Evolutionary conservation across 2,888 invertebrate genomes (phyloP).

Genomic region (Deroplatys truncata): DNA sequence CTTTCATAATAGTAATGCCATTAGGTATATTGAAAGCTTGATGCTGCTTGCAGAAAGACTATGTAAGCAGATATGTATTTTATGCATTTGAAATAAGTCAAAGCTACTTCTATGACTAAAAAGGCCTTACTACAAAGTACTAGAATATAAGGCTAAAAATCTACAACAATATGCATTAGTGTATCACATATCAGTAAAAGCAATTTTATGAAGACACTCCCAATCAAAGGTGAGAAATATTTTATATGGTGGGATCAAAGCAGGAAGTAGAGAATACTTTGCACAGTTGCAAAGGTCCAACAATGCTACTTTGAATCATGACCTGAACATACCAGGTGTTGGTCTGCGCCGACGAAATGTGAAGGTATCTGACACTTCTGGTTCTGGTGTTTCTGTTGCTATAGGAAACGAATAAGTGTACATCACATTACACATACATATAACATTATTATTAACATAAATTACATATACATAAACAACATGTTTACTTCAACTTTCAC

Average conservation of each 20-base stretch:
- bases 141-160: neutral
- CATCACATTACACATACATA: neutral
- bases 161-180: neutral
- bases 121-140: neutral
- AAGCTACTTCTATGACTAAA: neutral
- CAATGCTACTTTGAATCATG: neutral
- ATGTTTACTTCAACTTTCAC: too few species aligned
- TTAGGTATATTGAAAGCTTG: neutral
- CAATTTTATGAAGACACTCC: neutral
- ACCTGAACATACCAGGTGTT: neutral
- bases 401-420: neutral
- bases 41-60: neutral
- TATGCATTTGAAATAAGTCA: neutral
- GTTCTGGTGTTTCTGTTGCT: neutral
- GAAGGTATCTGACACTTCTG: neutral
- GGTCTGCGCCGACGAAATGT: neutral
- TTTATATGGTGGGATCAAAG: neutral
- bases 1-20: neutral
- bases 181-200: neutral
- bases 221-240: neutral
- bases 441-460: neutral
- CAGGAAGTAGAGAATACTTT: neutral
- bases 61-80: neutral
- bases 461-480: too few species aligned
- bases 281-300: neutral